Evolutionary conservation across 2,113 vertebrate species (phyloP).

Genomic region (Scomber colias): DNA sequence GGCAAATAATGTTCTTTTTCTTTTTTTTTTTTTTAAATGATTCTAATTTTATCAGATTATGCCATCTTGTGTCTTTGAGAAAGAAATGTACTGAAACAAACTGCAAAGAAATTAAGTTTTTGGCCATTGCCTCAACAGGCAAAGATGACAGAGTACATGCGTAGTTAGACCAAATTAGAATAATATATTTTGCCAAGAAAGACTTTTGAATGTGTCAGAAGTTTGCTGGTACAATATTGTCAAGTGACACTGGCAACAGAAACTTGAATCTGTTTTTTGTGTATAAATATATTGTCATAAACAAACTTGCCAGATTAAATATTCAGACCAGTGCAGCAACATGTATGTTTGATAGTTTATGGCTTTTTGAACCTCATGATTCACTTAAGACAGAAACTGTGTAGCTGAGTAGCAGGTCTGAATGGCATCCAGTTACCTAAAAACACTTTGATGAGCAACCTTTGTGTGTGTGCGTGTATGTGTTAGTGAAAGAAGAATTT

Average conservation of each 20-base stretch:
- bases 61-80: slow-evolving; percentile 76
- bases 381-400: slow-evolving; percentile 12
- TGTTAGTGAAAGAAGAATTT: slow-evolving; percentile 40
- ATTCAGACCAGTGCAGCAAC: slow-evolving; percentile 7
- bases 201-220: slow-evolving; percentile 51
- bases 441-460: slow-evolving; percentile 48
- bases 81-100: slow-evolving; percentile 61
- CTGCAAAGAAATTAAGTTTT: slow-evolving; percentile 19
- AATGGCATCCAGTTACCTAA: slow-evolving; percentile 47
- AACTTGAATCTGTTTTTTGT: slow-evolving; percentile 20
- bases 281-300: not conserved
- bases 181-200: slow-evolving; percentile 43
- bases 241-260: slow-evolving; percentile 22
- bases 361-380: not conserved
- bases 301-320: not conserved
- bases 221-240: slow-evolving; percentile 57
- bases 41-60: slow-evolving; percentile 68
- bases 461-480: slow-evolving; percentile 25
- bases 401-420: slow-evolving; percentile 16
- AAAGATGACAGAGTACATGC: slow-evolving; percentile 58
- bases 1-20: not conserved
- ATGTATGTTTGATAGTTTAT: not conserved
- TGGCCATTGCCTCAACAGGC: slow-evolving; percentile 46
- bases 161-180: slow-evolving; percentile 62
- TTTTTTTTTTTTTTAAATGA: not conserved